Evolutionary conservation across 2,888 invertebrate genomes (phyloP), one percentile per base, ranked within the genome.

Genomic region (Mythimna pallens): DNA sequence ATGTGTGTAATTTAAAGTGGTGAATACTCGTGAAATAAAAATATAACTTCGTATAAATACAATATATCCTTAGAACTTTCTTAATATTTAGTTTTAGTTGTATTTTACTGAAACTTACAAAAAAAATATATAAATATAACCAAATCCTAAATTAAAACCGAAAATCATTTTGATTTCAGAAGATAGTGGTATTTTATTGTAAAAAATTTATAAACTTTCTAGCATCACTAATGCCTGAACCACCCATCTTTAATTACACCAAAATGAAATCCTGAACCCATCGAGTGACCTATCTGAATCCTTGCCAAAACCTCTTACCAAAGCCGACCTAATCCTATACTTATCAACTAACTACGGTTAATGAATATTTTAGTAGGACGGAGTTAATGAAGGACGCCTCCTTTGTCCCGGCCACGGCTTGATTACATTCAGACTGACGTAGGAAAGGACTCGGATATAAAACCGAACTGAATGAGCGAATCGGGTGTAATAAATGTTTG

Each of bases 331-430:
- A 78, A 86, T 79, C 79, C 74, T 76, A 86, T 88, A 88, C 86
- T 86, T 87, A 89, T 88, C 86, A 89, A 87, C 86, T 85, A 87
- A 87, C 88, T 87, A 89, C 86, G 80, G 84, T 88, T 92, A 93
- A 93, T 95, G 94, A 95, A 95, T 95, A 94, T 94, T 95, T 94
- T 92, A 94, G 90, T 90, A 90, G 92, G 89, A 90, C 90, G 77
- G 90, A 92, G 92, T 92, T 95, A 94, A 95, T 95, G 93, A 95
- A 94, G 92, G 92, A 92, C 89, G 91, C 89, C 89, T 92, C 93
- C 94, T 95, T 95, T 95, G 94, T 95, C 87, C 91, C 88, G 85
- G 83, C 89, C 90, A 94, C 94, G 90, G 92, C 91, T 94, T 94
- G 92, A 94, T 94, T 94, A 93, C 91, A 88, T 77, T 86, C 88